Base-by-base conservation (phyloP, 2,113 vertebrate species). In the Nerophis ophidion region DNA sequence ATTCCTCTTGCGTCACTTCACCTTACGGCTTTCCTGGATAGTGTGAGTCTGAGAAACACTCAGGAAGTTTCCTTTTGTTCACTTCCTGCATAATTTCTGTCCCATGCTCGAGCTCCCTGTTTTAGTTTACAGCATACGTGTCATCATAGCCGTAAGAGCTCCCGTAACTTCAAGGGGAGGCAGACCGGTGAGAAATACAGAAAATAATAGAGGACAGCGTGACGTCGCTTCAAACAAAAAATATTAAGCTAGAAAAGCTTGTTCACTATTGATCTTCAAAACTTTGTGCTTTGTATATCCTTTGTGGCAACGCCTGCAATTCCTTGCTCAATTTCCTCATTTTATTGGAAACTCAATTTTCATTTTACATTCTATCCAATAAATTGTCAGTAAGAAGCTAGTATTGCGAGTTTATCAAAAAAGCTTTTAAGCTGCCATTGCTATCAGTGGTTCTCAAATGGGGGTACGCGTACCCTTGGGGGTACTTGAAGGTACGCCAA, bases 31-130 rank as follows among this genome's bases (percentile, higher is more conserved):
- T 79, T 69, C 58, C 55, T 67, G 81, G 65, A 81, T 77, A 74
- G 58, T 52, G 26, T 16, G 4, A 49, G 6, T 57, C 8, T 48
- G 1, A 16, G 38, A 11, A 51, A 60, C 35, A n/a, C 45, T 60
- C 50, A 72, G 75, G 73, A 83, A 81, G 65, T 56, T 70, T 49
- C 52, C 63, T 26, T 70, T 79, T 66, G 55, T 59, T 75, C 71
- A 84, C 73, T 65, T 83, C 80, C 74, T 75, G 19, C 14, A 6
- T 16, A 2, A 0, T 73, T 63, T 67, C 46, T 65, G 64, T 77
- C 66, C 64, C 48, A 4, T 58, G 60, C 19, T 64, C 17, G 6
- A 4, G 6, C 49, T 53, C 61, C 48, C 65, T 68, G 60, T 68
- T 80, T 72, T 62, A n/a, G 17, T 50, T 44, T 0, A 0, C 26